Base-by-base conservation (phyloP, 2,113 vertebrate species). In the human (Homo sapiens) region DNA sequence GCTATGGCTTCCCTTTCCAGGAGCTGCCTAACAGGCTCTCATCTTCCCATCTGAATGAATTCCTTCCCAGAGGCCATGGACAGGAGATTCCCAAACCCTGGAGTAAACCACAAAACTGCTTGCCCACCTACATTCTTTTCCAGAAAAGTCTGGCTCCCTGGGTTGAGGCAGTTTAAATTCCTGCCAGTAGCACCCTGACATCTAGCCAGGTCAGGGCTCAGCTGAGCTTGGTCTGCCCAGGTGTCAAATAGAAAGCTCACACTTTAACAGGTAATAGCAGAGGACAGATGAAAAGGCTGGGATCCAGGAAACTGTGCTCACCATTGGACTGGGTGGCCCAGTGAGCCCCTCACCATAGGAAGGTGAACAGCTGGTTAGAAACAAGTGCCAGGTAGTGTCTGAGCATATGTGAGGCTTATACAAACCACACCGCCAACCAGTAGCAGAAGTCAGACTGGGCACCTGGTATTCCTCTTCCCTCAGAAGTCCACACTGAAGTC, bases 321-420 rank as follows among this genome's bases (percentile, higher is more conserved):
- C 43, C 16, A 3, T 4, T 45, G 10, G 25, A 43, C 2, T 14
- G 35, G 0, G 12, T 11, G n/a, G 10, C 35, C 12, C 10, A 22
- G 8, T 6, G 20, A 76, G 25, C 1, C 2, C 13, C 16, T 76
- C 13, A 3, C 30, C 25, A 52, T 2, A 30, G 10, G 16, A 48
- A n/a, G 20, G 5, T 22, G 25, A 70, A 2, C 8, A 72, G 5
- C 9, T 70, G 16, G 32, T 13, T 35, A 84, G 43, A 72, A 57
- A 73, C 3, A n/a, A 45, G 23, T 18, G 35, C 30, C 57, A 68
- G 10, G 20, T 2, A n/a, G 10, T 35, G 43, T 88, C 18, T 70
- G 22, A 83, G 57, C 18, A 30, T 4, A 55, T n/a, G 5, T 45
- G 38, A 38, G 40, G 17, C 27, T 11, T 38, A 38, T 13, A 3